Evolutionary conservation across 2,888 invertebrate genomes (phyloP).

Genomic region (Diarsia brunnea): DNA sequence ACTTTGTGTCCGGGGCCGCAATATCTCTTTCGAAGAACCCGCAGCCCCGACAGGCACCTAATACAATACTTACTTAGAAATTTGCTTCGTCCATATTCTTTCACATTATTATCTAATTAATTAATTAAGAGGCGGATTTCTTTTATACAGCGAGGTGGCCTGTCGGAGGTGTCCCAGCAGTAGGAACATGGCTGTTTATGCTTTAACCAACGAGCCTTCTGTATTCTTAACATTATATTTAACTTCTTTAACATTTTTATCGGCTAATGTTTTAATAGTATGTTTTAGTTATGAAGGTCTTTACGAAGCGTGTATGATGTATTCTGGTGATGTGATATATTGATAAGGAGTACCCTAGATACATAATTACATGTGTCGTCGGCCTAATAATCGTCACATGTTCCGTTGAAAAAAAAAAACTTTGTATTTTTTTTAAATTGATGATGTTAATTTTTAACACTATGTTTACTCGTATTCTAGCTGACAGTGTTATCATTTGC

Average conservation of each 20-base stretch:
- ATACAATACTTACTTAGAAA: not conserved
- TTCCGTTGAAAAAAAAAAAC: constrained; percentile 30
- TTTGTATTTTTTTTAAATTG: constrained; percentile 17
- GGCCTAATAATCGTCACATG: constrained; percentile 52
- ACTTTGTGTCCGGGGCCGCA: no score
- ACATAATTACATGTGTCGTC: constrained; percentile 60
- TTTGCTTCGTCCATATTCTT: not conserved
- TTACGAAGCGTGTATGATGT: constrained; percentile 62
- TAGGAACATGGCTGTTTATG: not conserved
- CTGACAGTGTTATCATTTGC: not conserved
- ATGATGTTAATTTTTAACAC: constrained; percentile 1
- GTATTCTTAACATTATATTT: not conserved
- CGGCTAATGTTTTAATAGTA: constrained; percentile 68
- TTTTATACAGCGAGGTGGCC: not conserved
- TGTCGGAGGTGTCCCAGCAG: not conserved
- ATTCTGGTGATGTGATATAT: constrained; percentile 63
- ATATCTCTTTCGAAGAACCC: no score
- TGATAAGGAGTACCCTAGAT: constrained; percentile 60
- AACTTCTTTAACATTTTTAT: constrained; percentile 61
- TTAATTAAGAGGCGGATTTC: not conserved
- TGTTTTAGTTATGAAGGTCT: constrained; percentile 63
- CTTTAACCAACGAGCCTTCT: constrained; percentile 30
- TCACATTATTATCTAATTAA: no score
- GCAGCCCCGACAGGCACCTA: no score
- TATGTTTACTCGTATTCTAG: not conserved